These are phyloP conservation scores for Latrodectus geometricus DNA, from an alignment of 1,140 invertebrate species.

Conservation along the genomic window DNA sequence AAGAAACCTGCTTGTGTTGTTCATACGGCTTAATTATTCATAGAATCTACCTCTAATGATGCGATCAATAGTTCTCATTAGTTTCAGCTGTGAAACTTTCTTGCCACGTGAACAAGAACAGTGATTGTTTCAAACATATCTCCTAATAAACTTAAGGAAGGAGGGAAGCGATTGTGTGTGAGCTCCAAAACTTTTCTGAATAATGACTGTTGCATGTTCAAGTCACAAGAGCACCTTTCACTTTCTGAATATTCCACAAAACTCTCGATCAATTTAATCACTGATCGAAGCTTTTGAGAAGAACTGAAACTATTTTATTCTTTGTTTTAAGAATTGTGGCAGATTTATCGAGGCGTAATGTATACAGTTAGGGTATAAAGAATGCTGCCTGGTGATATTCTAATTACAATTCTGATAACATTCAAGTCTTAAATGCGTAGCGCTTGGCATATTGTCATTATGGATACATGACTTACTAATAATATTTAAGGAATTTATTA, in stretches of 20 bases:
- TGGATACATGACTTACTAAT: no score
- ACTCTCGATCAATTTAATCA: constrained; percentile 26
- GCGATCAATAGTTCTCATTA: constrained; percentile 60
- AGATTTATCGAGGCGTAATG: background rate
- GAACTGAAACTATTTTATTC: background rate
- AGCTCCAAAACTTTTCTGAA: constrained; percentile 59
- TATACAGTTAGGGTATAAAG: no score
- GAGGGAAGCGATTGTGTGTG: background rate
- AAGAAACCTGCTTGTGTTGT: constrained; percentile 43
- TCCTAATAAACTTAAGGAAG: constrained; percentile 44
- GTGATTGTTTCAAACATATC: constrained; percentile 61
- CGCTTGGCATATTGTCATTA: no score
- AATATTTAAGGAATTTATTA: no score
- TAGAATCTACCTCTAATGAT: constrained; percentile 54
- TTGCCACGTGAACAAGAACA: constrained; percentile 57
- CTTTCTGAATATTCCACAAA: background rate
- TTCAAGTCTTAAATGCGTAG: no score
- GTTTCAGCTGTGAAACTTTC: constrained; percentile 62
- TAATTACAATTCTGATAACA: no score
- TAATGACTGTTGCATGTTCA: constrained; percentile 57
- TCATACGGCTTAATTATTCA: constrained; percentile 59
- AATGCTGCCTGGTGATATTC: no score
- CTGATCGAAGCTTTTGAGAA: background rate
- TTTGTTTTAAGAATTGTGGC: background rate
- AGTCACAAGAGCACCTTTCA: constrained; percentile 37